phyloP scores from a whole-genome alignment of 2,113 vertebrate species.

The Speoplatyrhinus poulsoni region DNA sequence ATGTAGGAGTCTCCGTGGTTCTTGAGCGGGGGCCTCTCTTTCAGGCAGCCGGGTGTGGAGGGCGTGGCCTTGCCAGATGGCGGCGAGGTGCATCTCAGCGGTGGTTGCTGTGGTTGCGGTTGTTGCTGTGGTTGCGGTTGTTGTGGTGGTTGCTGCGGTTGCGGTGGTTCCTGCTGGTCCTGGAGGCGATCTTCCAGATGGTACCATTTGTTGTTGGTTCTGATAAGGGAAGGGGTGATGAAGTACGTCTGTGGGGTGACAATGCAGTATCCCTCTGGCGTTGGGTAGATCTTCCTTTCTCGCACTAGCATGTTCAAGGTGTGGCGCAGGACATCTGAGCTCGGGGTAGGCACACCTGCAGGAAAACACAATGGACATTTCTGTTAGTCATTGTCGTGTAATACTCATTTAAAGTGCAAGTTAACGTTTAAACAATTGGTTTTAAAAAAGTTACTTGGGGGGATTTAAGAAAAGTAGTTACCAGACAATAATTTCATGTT shows the following conservation, averaged over 20 bases:
- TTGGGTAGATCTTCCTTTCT: conserved; percentile 98
- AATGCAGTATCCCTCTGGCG: conserved; percentile 98
- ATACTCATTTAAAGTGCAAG: too few species aligned
- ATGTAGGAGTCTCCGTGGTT: conserved; percentile 94
- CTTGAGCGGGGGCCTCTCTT: conserved; percentile 90
- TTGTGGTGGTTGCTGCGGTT: conserved; percentile 79
- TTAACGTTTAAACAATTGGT: background rate
- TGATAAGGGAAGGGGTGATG: conserved; percentile 98
- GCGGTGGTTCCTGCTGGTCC: conserved; percentile 71
- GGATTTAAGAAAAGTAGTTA: too few species aligned
- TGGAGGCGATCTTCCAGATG: conserved; percentile 97
- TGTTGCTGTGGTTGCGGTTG: conserved; percentile 74
- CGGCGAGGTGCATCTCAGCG: conserved; percentile 90
- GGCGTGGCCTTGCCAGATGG: conserved; percentile 90
- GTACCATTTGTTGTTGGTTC: conserved; percentile 87
- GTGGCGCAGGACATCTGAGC: conserved; percentile 94
- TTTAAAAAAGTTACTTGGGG: too few species aligned
- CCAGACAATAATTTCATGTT: too few species aligned
- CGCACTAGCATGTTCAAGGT: conserved; percentile 96
- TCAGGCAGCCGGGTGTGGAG: conserved; percentile 89
- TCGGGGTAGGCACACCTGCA: conserved; percentile 95
- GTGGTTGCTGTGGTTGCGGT: conserved; percentile 71
- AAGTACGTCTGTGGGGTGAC: conserved; percentile 99
- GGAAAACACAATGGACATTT: conserved; percentile 22
- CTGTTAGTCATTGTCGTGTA: too few species aligned